Evolutionary conservation across 2,888 invertebrate species (phyloP).

Genomic region (Dynastes tityus): DNA sequence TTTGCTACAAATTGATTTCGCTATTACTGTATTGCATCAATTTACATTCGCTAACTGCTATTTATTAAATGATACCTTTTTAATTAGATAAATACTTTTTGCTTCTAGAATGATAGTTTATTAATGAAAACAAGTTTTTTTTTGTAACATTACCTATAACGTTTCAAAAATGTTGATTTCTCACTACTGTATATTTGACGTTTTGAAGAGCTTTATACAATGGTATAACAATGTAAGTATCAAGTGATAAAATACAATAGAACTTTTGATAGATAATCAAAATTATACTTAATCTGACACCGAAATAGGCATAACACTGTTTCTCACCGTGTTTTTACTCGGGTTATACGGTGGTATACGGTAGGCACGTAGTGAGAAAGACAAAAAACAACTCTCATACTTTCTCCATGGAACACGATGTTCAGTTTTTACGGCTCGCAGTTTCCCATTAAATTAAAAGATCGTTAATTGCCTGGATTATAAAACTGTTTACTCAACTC

Average conservation of each 20-base stretch:
- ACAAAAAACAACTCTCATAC: background rate
- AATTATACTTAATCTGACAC: no score
- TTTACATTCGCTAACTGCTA: background rate
- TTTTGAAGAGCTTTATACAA: no score
- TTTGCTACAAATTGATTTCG: slow-evolving; percentile 11
- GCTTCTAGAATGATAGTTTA: background rate
- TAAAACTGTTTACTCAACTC: slow-evolving; percentile 44
- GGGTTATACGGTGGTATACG: background rate
- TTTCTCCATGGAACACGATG: background rate
- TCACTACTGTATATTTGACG: no score
- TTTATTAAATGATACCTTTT: background rate
- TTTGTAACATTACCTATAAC: no score
- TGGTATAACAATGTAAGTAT: no score
- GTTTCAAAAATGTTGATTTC: no score
- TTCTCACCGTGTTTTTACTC: background rate
- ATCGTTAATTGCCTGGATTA: slow-evolving; percentile 36
- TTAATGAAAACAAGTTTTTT: no score
- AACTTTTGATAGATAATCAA: no score
- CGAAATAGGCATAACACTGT: no score
- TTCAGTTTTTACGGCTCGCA: slow-evolving; percentile 26
- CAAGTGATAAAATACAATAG: no score
- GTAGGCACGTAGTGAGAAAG: background rate
- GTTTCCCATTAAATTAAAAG: slow-evolving; percentile 22
- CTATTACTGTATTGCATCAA: slow-evolving; percentile 9
- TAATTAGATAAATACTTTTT: background rate